A percentile compares a stretch with the other conserved stretches of the same genome.
These are phyloP conservation scores for Scaptomyza flava DNA, from an alignment of 2,888 invertebrate genomes.

Conservation along the genomic window DNA sequence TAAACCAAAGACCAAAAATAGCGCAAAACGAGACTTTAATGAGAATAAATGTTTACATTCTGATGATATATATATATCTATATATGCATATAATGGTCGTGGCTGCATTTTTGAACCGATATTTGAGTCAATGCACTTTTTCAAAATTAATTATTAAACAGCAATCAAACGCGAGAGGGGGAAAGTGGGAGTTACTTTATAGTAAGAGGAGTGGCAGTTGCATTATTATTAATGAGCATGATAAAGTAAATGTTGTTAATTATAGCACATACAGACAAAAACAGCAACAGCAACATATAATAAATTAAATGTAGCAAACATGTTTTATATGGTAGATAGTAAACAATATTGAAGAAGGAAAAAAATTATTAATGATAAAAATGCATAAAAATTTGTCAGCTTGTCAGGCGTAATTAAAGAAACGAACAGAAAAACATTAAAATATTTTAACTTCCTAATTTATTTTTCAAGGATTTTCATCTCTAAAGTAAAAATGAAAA, in stretches of 20 bases:
- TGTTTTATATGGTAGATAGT: not conserved
- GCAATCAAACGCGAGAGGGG: not conserved
- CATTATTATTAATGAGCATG: slow-evolving; percentile 38
- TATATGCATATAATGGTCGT: not conserved
- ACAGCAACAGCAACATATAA: slow-evolving; percentile 3
- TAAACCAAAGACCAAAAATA: slow-evolving; percentile 9
- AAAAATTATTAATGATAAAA: not conserved
- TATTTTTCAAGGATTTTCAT: too few relatives aligned
- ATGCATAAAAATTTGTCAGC: not conserved
- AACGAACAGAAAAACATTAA: not conserved
- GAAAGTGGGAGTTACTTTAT: not conserved
- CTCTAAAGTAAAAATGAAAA: too few relatives aligned
- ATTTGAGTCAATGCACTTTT: slow-evolving; percentile 10
- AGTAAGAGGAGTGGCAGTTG: slow-evolving; percentile 4
- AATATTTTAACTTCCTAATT: not conserved
- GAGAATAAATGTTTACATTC: not conserved
- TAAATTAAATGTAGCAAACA: slow-evolving; percentile 11
- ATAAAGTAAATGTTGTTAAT: slow-evolving; percentile 34
- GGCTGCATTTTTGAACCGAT: not conserved
- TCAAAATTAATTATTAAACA: slow-evolving; percentile 26
- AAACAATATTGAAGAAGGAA: not conserved
- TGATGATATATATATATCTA: not conserved
- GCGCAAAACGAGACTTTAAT: not conserved
- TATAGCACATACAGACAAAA: too few relatives aligned
- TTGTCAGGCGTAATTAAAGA: not conserved